Conservation (phyloP, 2,797 vertebrate genomes). For the Girardinus metallicus region DNA sequence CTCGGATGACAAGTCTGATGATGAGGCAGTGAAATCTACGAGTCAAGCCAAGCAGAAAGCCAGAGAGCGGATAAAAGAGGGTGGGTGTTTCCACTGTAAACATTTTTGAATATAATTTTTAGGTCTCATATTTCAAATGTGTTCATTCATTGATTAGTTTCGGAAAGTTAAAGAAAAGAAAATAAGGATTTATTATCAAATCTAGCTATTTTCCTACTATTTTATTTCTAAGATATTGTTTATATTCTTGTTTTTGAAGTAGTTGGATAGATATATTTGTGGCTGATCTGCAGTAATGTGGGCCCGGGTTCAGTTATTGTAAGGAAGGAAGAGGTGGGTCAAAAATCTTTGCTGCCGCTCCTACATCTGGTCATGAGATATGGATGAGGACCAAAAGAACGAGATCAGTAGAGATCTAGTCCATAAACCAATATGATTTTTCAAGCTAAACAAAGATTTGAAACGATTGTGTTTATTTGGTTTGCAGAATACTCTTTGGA, state of each 20-base stretch:
- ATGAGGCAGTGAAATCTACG: constrained; percentile 75
- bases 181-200: neutral
- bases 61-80: constrained; percentile 88
- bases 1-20: constrained; percentile 86
- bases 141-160: neutral
- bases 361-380: neutral
- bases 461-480: neutral
- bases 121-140: neutral
- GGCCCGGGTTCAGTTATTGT: neutral
- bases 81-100: constrained; percentile 64
- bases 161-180: neutral
- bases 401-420: neutral
- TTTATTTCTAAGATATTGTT: neutral
- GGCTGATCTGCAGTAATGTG: neutral
- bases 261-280: neutral
- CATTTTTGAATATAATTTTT: neutral
- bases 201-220: neutral
- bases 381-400: neutral
- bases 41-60: constrained; percentile 84
- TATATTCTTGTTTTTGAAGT: neutral
- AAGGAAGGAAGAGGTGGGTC: neutral
- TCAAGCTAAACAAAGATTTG: neutral
- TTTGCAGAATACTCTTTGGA: constrained; percentile 85
- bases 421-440: neutral
- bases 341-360: neutral